Percentiles rank a stretch among this genome's conserved stretches.
These are phyloP conservation scores for Rhinoptilus africanus DNA, from an alignment of 2,113 vertebrate species.

Conservation along the genomic window DNA sequence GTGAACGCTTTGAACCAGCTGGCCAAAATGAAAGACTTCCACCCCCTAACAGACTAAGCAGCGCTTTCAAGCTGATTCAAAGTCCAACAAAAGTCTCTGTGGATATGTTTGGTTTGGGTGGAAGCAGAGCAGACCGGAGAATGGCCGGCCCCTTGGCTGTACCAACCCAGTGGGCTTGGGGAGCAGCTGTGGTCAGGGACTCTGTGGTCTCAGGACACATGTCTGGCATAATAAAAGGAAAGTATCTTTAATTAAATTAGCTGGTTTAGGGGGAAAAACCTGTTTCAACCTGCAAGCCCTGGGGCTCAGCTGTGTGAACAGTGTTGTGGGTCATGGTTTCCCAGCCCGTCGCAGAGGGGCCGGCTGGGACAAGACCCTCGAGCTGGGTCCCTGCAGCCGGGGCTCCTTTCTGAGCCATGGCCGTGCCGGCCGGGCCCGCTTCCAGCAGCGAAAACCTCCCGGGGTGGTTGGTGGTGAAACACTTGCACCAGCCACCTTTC, in stretches of 20 bases:
- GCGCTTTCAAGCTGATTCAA: accelerated
- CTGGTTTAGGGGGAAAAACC: not conserved
- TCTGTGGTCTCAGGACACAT: not conserved
- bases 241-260: not conserved
- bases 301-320: not conserved
- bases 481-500: accelerated
- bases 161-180: not conserved
- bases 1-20: not conserved
- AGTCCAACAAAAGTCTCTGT: not conserved
- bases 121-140: not conserved
- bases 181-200: accelerated
- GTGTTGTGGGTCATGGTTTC: accelerated
- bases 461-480: not conserved
- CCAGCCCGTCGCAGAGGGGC: not conserved
- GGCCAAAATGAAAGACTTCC: not conserved
- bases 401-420: not conserved
- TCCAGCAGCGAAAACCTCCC: accelerated
- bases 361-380: not conserved
- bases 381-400: not conserved
- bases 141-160: not conserved
- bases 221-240: not conserved
- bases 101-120: not conserved
- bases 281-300: not conserved
- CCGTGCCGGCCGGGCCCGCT: accelerated
- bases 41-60: not conserved